Base-by-base conservation (phyloP, 2,797 vertebrate species). In the Phoxinus dragarum region DNA sequence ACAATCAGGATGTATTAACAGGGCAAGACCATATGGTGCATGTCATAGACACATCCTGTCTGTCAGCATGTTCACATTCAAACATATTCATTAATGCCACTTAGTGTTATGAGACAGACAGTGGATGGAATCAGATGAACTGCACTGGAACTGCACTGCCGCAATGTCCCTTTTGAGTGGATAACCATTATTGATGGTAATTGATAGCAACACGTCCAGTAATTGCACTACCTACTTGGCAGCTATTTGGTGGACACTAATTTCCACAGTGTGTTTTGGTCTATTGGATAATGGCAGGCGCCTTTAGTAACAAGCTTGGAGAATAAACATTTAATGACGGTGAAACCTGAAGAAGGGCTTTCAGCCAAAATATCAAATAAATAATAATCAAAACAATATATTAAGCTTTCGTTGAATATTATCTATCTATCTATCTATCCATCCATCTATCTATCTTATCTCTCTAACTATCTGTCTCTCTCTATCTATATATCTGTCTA, bases 1-100 rank as follows among this genome's bases (percentile, higher is more conserved):
- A 75, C 69, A 69, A 42, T 80, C 66, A 40, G 69, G 68, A 83
- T 59, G 72, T 44, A 83, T 81, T 80, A 89, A 74, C 73, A 27
- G 16, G 72, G 47, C 78, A 44, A 74, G 76, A 68, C 59, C n/a
- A 87, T 81, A 86, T 84, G 84, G 72, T 42, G 59, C 68, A 38
- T 44, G 84, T 69, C 86, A 86, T 47, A n/a, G 34, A 73, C 42
- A 40, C 19, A 52, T 69, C 38, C 75, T 79, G 73, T 74, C 75
- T 74, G 74, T 74, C 56, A 34, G 44, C 56, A 11, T 64, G 82
- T 80, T 77, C 81, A 86, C 69, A 78, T 80, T 77, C 81, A 86
- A 74, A 78, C 44, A 71, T 47, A 74, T 82, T 86, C 74, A 84
- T 75, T 88, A 80, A 80, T 52, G 71, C 84, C 86, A 84, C 68